Base-by-base conservation (phyloP, 1,140 invertebrate species). In the Arctopsyche grandis region DNA sequence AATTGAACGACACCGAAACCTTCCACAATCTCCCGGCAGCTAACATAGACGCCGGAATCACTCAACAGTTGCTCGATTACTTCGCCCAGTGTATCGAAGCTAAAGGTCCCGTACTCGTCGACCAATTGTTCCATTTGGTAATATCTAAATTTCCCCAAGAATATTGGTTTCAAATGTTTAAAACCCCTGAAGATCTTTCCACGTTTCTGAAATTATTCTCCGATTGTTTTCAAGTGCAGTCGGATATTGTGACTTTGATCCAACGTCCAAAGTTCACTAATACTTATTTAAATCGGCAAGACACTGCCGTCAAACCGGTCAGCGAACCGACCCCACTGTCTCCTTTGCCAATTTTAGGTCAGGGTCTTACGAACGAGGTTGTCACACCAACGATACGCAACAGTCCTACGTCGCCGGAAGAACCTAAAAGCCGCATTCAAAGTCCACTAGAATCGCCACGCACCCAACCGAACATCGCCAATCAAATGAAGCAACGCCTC, bases 161-260 rank as follows among this genome's bases (percentile, higher is more conserved):
- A 80, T 91, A 92, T 79, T 96, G 94, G 92, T 91, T 93, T 83
- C 91, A 92, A 80, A 93, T 96, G 87, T 97, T 97, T 83, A 96
- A 96, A 86, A 96, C 93, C 7, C 91, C 94, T 0, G 93, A 93
- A 63, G 96, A 98, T 87, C 87, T 98, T 60, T 92, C 91, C 48
- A 96, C 95, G 21, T 97, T 98, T 85, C 87, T 98, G 3, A 95
- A 95, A 86, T 92, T 98, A 88, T 96, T 96, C 85, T 94, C 95
- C 9, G 94, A 97, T 85, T 92, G 94, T 81, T 97, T 97, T 86
- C 93, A 95, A 84, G 95, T 97, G 44, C 96, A 97, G 85, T 91
- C 94, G 58, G 97, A 97, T 88, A 89, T 96, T 83, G 96, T 97
- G 80, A 95, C 94, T 26, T 85, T 97, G 78, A 90, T 94, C 82